Evolutionary conservation across 2,888 invertebrate genomes (phyloP).

Genomic region (Nephrocerus scutellatus): DNA sequence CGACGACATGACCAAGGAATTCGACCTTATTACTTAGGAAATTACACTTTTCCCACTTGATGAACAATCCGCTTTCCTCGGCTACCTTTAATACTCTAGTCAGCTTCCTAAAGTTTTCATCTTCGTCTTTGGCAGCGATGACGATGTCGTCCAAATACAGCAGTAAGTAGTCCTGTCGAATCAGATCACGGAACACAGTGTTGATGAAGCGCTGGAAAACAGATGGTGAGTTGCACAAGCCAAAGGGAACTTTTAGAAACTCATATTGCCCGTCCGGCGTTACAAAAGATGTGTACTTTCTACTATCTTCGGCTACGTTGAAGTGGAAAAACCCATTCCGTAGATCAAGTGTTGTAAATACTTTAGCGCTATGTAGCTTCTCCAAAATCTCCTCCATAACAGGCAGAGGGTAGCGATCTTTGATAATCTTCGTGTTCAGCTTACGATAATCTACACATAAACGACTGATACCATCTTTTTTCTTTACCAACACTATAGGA

Average conservation of each 20-base stretch:
- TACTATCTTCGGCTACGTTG: constrained; percentile 24
- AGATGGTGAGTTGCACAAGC: constrained; percentile 32
- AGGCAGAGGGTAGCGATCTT: constrained; percentile 28
- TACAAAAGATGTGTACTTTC: constrained; percentile 33
- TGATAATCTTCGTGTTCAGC: constrained; percentile 23
- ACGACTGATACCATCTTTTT: constrained; percentile 21
- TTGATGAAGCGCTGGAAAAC: constrained; percentile 30
- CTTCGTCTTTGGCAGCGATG: constrained; percentile 16
- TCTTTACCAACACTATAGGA: constrained; percentile 26
- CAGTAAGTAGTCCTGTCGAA: constrained; percentile 13
- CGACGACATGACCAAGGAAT: no score
- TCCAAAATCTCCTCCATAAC: constrained; percentile 33
- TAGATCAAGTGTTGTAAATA: constrained; percentile 32
- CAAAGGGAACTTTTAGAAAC: constrained; percentile 37
- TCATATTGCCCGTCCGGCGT: constrained; percentile 33
- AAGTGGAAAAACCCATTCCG: constrained; percentile 38
- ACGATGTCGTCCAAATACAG: constrained; percentile 22
- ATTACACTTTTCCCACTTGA: no score
- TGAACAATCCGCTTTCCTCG: no score
- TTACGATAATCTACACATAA: constrained; percentile 27
- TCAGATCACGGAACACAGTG: constrained; percentile 19
- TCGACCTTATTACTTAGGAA: no score
- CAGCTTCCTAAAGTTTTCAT: no score
- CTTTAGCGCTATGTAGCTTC: constrained; percentile 26
- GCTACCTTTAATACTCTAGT: no score